phyloP scores from a whole-genome alignment of 2,888 invertebrate species.

The Euzophera pinguis region DNA sequence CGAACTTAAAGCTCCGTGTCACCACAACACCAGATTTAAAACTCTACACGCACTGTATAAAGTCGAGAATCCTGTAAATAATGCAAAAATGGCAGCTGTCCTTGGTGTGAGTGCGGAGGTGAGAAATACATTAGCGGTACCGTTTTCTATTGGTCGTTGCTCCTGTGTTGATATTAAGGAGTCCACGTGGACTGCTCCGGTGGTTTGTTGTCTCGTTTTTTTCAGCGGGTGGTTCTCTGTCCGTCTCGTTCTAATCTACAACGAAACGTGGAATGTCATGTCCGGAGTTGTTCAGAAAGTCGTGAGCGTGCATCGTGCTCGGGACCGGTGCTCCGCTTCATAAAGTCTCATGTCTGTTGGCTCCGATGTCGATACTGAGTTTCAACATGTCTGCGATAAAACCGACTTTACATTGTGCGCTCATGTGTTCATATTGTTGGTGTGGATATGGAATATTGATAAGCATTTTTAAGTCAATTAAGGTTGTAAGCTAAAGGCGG shows the following conservation, averaged over 20 bases:
- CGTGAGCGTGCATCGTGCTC: conserved; percentile 80
- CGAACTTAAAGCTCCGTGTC: conserved; percentile 49
- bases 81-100: conserved; percentile 59
- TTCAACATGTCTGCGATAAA: conserved; percentile 29
- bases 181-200: conserved; percentile 77
- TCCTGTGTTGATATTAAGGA: conserved; percentile 78
- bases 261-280: conserved; percentile 80
- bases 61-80: conserved; percentile 61
- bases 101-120: conserved; percentile 79
- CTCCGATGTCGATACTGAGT: conserved; percentile 28
- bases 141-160: conserved; percentile 80
- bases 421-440: conserved; percentile 33
- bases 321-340: conserved; percentile 48
- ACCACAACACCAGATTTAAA: conserved; percentile 48
- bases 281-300: conserved; percentile 80
- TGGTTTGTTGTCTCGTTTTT: conserved; percentile 76
- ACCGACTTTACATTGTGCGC: conserved; percentile 33
- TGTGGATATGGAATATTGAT: conserved; percentile 58
- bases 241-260: conserved; percentile 79
- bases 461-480: conserved; percentile 81
- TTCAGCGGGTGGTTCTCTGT: conserved; percentile 67
- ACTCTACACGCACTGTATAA: conserved; percentile 45
- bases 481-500: conserved; percentile 80
- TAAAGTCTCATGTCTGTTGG: conserved; percentile 49
- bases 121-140: conserved; percentile 81